Base-by-base conservation (phyloP, 1,140 invertebrate species). In the Globodera rostochiensis region DNA sequence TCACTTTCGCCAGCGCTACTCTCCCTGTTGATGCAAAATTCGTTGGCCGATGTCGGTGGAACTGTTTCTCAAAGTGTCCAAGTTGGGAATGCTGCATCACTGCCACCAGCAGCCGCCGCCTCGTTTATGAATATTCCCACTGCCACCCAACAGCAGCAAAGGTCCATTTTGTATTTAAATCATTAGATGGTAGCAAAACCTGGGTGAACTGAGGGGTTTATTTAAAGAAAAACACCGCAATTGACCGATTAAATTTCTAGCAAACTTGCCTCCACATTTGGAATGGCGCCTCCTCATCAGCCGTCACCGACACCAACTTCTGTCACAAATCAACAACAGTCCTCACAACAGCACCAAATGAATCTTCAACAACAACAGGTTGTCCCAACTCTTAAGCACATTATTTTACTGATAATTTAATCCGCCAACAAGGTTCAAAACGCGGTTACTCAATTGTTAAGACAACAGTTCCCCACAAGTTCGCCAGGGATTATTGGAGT, bases 281-380 rank as follows among this genome's bases (percentile, higher is more conserved):
- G 69, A 71, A 45, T 71, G 69, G 69, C n/a, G 69, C 25, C 50
- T 64, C 19, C 21, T 15, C 6, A 36, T 76, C 47, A 76, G 8
- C 46, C 47, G 46, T 19, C 36, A 36, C 49, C 74, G 66, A 57
- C 74, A 75, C 6, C 74, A 57, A 57, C 36, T 36, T 36, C 36
- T 64, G 25, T 49, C 19, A 66, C 77, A 15, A 19, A 21, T 71
- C 70, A 78, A 45, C 64, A 70, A 49, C 64, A 25, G 2, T 13
- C 76, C 21, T 47, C 64, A 78, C 64, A 64, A 78, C 77, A 78
- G 70, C 64, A 64, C 15, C 77, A 78, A 66, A 64, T 78, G 64
- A 60, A 71, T 69, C 11, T 66, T 9, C 77, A 78, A 78, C 77
- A 78, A 13, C 77, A 78, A 21, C 77, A 78, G 11, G 77, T 78